Evolutionary conservation across 2,888 invertebrate species (phyloP), one percentile per base, ranked within the genome.

Genomic region (Altica lythri): DNA sequence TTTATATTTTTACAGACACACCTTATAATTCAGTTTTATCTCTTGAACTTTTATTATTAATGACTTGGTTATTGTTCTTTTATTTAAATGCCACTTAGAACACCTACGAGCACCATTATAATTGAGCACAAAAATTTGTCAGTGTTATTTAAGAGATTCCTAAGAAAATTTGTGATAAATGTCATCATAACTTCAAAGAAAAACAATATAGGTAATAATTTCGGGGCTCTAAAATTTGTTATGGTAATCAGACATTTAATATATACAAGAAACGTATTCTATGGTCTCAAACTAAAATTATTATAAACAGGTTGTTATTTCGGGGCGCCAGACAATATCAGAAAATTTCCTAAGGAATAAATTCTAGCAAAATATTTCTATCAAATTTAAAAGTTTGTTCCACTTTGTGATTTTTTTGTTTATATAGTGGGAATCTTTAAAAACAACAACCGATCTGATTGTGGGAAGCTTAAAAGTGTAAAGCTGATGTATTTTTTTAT

Each of bases 211-310:
- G 27, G 43, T 46, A 46, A 57, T 57, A 57, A 57, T 53, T 53
- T 57, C 29, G 27, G n/a, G 25, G 53, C 27, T 40, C 46, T 53
- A 50, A 57, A 57, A 57, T 57, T 52, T 47, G 53, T 57, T 57
- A 56, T 56, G 56, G 56, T 56, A 53, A 56, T 56, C 49, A 35
- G 40, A 53, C 38, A 43, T 56, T 56, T 45, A 53, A 53, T 56
- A 52, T 53, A 53, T 53, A 42, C 53, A 49, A 56, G 34, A 49
- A 46, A 46, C 53, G 57, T 53, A 29, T 46, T 53, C 57, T 25
- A 43, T 42, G 37, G 57, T 45, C 8, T 49, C 29, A 13, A 18
- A 25, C 57, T 12, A 48, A 53, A 53, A 46, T 48, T 52, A n/a
- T n/a, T n/a, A 52, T 52, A 25, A 30, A 35, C 37, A 43, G 29